Evolutionary conservation across 2,888 invertebrate genomes (phyloP).

Genomic region (Tetragonula carbonaria): DNA sequence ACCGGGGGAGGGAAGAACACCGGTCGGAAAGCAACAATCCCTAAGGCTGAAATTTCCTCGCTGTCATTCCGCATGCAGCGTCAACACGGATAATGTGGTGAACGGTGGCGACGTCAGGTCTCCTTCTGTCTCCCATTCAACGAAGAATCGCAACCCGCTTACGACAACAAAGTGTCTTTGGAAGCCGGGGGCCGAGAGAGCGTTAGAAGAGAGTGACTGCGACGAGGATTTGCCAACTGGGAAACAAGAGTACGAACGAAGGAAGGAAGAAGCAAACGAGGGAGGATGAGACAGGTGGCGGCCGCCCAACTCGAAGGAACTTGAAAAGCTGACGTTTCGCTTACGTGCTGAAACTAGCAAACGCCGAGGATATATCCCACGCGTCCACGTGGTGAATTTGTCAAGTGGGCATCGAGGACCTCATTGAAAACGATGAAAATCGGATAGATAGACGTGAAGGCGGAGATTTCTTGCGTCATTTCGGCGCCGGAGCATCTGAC

Average conservation of each 20-base stretch:
- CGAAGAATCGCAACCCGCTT: slow-evolving; percentile 29
- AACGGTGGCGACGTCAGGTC: not conserved
- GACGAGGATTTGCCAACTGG: not conserved
- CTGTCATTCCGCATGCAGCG: slow-evolving; percentile 28
- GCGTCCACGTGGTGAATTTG: slow-evolving; percentile 65
- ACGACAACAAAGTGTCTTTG: slow-evolving; percentile 28
- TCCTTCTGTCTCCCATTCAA: slow-evolving; percentile 28
- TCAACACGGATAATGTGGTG: slow-evolving; percentile 36
- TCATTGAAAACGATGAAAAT: slow-evolving; percentile 66
- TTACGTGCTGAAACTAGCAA: slow-evolving; percentile 76
- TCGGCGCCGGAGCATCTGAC: not conserved
- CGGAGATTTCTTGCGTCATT: not conserved
- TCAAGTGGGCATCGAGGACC: slow-evolving; percentile 65
- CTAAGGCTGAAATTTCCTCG: not conserved
- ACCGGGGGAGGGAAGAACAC: not conserved
- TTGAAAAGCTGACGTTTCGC: slow-evolving; percentile 82
- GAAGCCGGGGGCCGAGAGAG: not conserved
- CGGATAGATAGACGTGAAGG: slow-evolving; percentile 43
- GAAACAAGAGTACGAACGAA: slow-evolving; percentile 13
- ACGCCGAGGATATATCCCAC: slow-evolving; percentile 60
- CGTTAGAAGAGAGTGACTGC: not conserved
- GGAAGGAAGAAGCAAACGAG: slow-evolving; percentile 2
- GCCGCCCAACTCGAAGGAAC: slow-evolving; percentile 64
- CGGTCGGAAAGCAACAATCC: slow-evolving; percentile 7
- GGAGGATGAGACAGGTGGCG: slow-evolving; percentile 37